Evolutionary conservation across 2,113 vertebrate genomes (phyloP).

Genomic region (Scophthalmus maximus): DNA sequence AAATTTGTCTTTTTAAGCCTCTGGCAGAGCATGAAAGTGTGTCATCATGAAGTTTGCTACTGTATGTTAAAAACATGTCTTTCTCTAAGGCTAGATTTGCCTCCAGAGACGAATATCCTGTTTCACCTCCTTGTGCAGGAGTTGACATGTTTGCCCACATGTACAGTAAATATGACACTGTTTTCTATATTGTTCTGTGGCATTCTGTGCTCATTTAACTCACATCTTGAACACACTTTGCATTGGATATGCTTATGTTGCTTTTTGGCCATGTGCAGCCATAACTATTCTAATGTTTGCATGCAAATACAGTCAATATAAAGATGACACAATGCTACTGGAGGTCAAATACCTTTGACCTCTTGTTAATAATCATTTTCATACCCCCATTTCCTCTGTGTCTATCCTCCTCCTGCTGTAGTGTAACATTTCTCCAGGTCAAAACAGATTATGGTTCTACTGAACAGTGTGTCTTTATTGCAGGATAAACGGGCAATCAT

Average conservation of each 20-base stretch:
- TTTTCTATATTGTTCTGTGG: background rate
- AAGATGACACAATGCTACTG: background rate
- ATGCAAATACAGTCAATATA: background rate
- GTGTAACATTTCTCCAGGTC: conserved; percentile 9
- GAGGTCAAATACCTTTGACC: too few species aligned
- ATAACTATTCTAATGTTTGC: conserved; percentile 7
- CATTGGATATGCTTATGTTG: conserved; percentile 40
- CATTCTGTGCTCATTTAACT: conserved; percentile 5
- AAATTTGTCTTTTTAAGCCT: conserved; percentile 13
- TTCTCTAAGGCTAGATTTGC: background rate
- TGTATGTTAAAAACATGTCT: background rate
- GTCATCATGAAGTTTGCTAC: conserved; percentile 1
- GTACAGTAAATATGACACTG: background rate
- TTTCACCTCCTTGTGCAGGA: background rate
- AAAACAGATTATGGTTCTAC: conserved; percentile 22
- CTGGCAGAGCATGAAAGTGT: conserved; percentile 5
- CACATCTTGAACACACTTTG: conserved; percentile 4
- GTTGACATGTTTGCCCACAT: background rate
- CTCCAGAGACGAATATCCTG: background rate
- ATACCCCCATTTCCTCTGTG: background rate
- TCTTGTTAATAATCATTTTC: too few species aligned
- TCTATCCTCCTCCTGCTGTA: background rate
- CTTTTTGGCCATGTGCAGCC: conserved; percentile 14
- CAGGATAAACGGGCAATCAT: conserved; percentile 18
- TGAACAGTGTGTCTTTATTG: conserved; percentile 14